Conservation (phyloP, 2,888 invertebrate species). For the Hoplodrina blanda region DNA sequence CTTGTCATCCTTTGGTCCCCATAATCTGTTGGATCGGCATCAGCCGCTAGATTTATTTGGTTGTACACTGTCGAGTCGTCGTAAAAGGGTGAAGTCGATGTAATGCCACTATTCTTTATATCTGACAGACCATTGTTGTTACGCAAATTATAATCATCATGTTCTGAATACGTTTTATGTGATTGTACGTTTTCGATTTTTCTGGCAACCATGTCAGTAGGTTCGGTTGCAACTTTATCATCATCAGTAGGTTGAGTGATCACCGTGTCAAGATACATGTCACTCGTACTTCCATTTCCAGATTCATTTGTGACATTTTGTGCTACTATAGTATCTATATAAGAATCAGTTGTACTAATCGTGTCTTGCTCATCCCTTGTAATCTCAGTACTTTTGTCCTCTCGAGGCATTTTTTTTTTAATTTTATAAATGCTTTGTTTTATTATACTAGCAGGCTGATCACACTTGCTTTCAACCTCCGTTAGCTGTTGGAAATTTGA, state of each 20-base stretch:
- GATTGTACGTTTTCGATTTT: background rate
- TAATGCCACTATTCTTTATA: background rate
- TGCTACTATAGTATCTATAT: background rate
- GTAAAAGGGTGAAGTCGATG: background rate
- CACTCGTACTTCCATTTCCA: background rate
- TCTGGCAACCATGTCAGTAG: background rate
- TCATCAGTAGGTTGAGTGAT: background rate
- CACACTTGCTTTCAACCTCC: slow-evolving; percentile 65
- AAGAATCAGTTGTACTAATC: background rate
- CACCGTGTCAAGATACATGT: slow-evolving; percentile 3
- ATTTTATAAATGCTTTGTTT: slow-evolving; percentile 65
- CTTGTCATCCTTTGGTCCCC: slow-evolving; percentile 4
- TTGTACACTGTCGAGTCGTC: slow-evolving; percentile 10
- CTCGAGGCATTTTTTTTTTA: slow-evolving; percentile 26
- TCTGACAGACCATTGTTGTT: background rate
- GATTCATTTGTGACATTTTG: background rate
- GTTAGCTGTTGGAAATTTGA: slow-evolving; percentile 58
- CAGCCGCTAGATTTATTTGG: background rate
- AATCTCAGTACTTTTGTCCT: slow-evolving; percentile 4
- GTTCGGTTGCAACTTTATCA: background rate
- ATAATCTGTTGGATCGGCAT: slow-evolving; percentile 2
- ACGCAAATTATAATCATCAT: background rate
- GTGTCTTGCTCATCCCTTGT: slow-evolving; percentile 9
- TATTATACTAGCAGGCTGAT: slow-evolving; percentile 54
- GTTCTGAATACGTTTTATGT: background rate